Evolutionary conservation across 2,888 invertebrate genomes (phyloP).

Genomic region (Lycaena phlaeas): DNA sequence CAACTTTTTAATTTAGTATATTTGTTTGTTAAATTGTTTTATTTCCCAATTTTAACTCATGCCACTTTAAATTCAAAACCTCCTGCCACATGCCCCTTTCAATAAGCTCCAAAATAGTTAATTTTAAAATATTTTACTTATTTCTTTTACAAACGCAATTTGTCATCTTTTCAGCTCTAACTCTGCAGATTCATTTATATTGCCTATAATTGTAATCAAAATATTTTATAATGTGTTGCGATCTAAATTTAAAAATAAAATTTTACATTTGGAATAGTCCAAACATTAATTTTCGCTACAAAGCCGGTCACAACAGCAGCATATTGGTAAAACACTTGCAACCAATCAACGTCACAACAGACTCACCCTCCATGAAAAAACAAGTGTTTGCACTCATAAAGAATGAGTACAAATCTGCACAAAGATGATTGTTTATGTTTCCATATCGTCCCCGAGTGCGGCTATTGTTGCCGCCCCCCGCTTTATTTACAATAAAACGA

Average conservation of each 20-base stretch:
- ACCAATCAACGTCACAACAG: slow-evolving; percentile 63
- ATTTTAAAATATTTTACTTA: no score
- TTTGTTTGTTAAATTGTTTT: no score
- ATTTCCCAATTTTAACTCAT: no score
- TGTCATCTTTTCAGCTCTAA: no score
- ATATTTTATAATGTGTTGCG: no score
- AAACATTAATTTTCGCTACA: slow-evolving; percentile 62
- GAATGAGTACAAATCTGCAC: slow-evolving; percentile 67
- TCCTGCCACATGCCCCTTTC: no score
- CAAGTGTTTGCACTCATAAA: slow-evolving; percentile 69
- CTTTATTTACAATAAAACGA: slow-evolving; percentile 53
- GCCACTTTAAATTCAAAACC: no score
- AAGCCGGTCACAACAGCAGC: slow-evolving; percentile 56
- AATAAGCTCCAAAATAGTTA: no score
- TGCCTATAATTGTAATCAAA: no score
- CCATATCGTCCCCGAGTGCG: slow-evolving; percentile 48
- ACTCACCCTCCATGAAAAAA: slow-evolving; percentile 42
- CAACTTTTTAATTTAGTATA: no score
- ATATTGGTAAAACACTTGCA: slow-evolving; percentile 67
- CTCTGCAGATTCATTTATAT: no score
- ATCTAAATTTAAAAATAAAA: slow-evolving; percentile 28
- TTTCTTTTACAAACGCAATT: no score
- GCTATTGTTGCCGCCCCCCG: slow-evolving; percentile 43
- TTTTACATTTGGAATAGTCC: slow-evolving; percentile 30
- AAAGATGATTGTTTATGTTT: slow-evolving; percentile 67